These are phyloP conservation scores for Aphelocoma californica DNA, from an alignment of 2,797 vertebrate species.

Conservation along the genomic window DNA sequence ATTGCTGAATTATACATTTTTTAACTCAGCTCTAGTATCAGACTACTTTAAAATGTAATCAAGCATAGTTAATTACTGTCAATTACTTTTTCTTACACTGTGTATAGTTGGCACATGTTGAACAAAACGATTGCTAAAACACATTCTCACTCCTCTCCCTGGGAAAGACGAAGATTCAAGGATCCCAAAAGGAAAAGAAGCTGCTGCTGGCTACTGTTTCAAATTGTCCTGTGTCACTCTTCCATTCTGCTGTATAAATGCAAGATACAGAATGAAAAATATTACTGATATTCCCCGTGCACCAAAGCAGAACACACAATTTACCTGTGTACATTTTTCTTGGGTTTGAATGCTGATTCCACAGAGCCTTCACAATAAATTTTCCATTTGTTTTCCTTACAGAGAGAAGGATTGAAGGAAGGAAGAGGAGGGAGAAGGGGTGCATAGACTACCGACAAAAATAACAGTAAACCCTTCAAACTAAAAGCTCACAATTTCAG, in stretches of 20 bases:
- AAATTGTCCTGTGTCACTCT: background rate
- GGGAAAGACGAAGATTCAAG: background rate
- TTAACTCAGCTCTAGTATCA: background rate
- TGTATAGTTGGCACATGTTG: background rate
- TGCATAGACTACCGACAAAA: background rate
- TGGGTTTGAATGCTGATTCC: background rate
- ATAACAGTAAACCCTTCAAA: background rate
- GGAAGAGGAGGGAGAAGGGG: background rate
- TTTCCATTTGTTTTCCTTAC: background rate
- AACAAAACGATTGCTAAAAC: background rate
- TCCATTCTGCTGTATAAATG: constrained; percentile 10
- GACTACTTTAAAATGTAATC: constrained; percentile 1
- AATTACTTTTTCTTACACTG: constrained; percentile 3
- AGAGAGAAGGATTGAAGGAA: background rate
- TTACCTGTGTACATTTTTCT: background rate
- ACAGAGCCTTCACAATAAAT: background rate
- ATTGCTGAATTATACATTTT: background rate
- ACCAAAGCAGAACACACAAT: background rate
- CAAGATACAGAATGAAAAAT: constrained; percentile 14
- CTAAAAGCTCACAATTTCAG: background rate
- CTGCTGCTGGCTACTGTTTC: background rate
- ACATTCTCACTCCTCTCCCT: background rate
- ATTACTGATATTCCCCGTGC: background rate
- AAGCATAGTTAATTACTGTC: background rate
- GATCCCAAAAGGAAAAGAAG: background rate